A percentile compares a stretch with the other conserved stretches of the same genome.
Evolutionary conservation across 1,140 invertebrate species (phyloP).

Genomic region (Heliothis subflexa): DNA sequence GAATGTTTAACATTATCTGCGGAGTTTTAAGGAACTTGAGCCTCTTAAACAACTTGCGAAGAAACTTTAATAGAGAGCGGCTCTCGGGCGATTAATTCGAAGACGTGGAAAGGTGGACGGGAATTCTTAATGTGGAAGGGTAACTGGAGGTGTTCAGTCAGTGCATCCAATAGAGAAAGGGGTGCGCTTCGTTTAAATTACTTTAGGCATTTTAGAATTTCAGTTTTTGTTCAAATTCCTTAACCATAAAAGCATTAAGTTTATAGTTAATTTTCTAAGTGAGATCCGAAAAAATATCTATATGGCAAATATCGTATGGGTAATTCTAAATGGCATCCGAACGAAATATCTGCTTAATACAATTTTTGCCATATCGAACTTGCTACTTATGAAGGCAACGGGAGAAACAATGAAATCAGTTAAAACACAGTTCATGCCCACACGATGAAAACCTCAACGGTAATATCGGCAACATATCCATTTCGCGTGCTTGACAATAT

Average conservation of each 20-base stretch:
- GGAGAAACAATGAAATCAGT: constrained; percentile 27
- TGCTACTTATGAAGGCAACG: not conserved
- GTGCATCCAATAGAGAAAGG: constrained; percentile 49
- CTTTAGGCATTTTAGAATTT: not conserved
- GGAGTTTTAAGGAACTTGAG: constrained; percentile 80
- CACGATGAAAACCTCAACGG: constrained; percentile 29
- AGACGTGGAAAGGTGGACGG: constrained; percentile 78
- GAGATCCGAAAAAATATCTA: too few relatives aligned
- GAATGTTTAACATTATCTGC: constrained; percentile 86
- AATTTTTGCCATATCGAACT: too few relatives aligned
- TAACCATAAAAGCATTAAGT: not conserved
- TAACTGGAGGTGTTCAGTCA: constrained; percentile 59
- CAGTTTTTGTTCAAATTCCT: not conserved
- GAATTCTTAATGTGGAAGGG: constrained; percentile 83
- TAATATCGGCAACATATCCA: constrained; percentile 32
- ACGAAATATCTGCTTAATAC: too few relatives aligned
- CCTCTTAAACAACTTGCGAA: constrained; percentile 82
- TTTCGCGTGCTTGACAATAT: constrained; percentile 41
- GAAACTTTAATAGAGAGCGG: constrained; percentile 84
- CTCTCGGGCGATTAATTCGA: constrained; percentile 84
- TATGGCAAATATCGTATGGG: too few relatives aligned
- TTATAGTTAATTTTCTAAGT: too few relatives aligned
- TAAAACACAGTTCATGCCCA: not conserved
- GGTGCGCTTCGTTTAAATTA: constrained; percentile 33
- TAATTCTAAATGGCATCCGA: too few relatives aligned